phyloP scores from a whole-genome alignment of 2,797 vertebrate species.

The Adrianichthys oophorus region DNA sequence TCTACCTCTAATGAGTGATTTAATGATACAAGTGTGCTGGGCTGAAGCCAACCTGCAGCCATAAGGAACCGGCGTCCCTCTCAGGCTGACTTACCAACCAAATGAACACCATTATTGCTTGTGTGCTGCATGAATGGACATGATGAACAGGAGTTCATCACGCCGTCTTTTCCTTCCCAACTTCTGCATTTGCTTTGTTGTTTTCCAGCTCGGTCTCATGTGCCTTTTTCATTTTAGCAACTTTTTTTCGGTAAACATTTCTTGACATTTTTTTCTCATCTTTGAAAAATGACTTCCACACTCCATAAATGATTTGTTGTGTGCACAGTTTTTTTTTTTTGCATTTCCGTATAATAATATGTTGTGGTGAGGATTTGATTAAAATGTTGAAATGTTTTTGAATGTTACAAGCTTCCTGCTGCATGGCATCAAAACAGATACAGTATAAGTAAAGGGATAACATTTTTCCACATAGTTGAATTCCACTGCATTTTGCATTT shows the following conservation, averaged over 20 bases:
- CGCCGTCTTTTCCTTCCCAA: constrained; percentile 46
- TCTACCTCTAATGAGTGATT: constrained; percentile 81
- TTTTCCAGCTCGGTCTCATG: constrained; percentile 6
- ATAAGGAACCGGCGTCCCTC: constrained; percentile 74
- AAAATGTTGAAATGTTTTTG: constrained; percentile 1
- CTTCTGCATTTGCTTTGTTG: constrained; percentile 31
- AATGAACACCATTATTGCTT: constrained; percentile 78
- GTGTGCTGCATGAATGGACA: constrained; percentile 72
- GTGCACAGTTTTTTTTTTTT: constrained; percentile 14
- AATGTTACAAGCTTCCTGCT: constrained; percentile 36
- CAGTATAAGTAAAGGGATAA: constrained; percentile 41
- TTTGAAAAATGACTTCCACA: constrained; percentile 30
- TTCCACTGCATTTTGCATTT: constrained; percentile 8
- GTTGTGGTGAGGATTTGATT: constrained; percentile 12
- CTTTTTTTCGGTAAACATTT: too few relatives aligned
- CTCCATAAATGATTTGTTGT: constrained; percentile 19
- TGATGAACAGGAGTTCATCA: constrained; percentile 72
- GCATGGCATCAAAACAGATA: constrained; percentile 28
- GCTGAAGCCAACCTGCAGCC: constrained; percentile 72
- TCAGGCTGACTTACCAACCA: constrained; percentile 64
- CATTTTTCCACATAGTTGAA: constrained; percentile 26
- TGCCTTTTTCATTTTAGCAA: neutral
- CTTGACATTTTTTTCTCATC: constrained; percentile 3
- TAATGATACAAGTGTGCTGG: constrained; percentile 78
- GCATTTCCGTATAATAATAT: neutral